A percentile compares a stretch with the other conserved stretches of the same genome.
Conservation (phyloP, 2,797 vertebrate genomes). For the Parambassis ranga region DNA sequence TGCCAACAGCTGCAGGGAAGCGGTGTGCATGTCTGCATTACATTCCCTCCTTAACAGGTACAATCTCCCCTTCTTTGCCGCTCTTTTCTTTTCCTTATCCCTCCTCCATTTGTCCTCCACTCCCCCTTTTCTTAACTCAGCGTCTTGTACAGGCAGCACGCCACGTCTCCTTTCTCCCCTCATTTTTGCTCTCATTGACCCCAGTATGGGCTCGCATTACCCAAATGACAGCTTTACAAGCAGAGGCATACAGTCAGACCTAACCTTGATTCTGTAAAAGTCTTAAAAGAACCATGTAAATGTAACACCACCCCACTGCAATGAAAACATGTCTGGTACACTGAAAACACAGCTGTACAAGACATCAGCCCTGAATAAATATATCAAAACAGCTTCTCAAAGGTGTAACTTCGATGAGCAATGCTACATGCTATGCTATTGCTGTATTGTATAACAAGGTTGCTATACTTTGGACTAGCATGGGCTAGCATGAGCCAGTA, state of each 20-base stretch:
- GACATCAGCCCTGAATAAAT: not conserved
- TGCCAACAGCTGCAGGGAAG: conserved; percentile 43
- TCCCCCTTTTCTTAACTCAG: not conserved
- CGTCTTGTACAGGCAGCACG: conserved; percentile 16
- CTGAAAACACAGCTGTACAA: conserved; percentile 19
- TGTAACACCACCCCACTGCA: conserved; percentile 31
- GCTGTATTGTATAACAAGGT: too few relatives aligned
- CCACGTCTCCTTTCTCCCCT: not conserved
- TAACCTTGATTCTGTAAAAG: conserved; percentile 28
- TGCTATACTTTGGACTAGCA: too few relatives aligned
- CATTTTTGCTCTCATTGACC: conserved; percentile 46
- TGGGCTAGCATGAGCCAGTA: too few relatives aligned
- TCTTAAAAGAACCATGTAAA: conserved; percentile 16
- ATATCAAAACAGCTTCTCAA: too few relatives aligned
- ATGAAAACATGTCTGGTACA: conserved; percentile 37
- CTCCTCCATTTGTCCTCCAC: not conserved
- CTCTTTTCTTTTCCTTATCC: not conserved
- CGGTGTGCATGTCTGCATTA: conserved; percentile 24
- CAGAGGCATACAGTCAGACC: conserved; percentile 27
- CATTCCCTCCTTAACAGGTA: conserved; percentile 43
- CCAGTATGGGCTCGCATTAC: conserved; percentile 34
- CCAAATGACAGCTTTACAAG: conserved; percentile 63
- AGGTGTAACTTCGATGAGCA: too few relatives aligned
- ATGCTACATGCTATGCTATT: too few relatives aligned
- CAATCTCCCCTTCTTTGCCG: not conserved